Evolutionary conservation across 2,797 vertebrate genomes (phyloP), one percentile per base, ranked within the genome.

Genomic region (Cottoperca gobio): DNA sequence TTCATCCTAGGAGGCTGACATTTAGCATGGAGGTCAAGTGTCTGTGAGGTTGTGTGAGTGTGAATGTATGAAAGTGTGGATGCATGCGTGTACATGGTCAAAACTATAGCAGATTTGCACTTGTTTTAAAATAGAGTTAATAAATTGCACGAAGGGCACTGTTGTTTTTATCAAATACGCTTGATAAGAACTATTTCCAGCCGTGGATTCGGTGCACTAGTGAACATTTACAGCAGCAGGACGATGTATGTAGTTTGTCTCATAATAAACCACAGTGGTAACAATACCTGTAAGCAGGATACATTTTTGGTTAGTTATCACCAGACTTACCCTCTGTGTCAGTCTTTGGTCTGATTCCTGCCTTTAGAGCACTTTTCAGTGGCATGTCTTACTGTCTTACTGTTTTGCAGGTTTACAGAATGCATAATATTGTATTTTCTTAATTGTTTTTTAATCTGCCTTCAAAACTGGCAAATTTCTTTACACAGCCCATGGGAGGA

Each of bases 401-500:
- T n/a, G n/a, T n/a, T n/a, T 28, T 63, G 11, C 10, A 54, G 24
- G 59, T 69, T 33, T 33, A 49, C 11, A 24, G 7, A 54, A 55
- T 48, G 19, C 17, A 65, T 5, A 10, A 2, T 4, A 52, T 42
- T 70, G 39, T 31, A 19, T 46, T 63, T 49, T 60, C 35, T 49
- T 63, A 21, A 28, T 45, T 62, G 60, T 61, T 53, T 48, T 7
- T n/a, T 73, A 78, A 73, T 76, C 28, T 70, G 24, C n/a, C 23
- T 63, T 70, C 39, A 64, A 81, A 79, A 45, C 28, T 65, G 58
- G 21, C 49, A 43, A 17, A 57, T 45, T 21, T 76, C 19, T 70
- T 39, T 40, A 49, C 33, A 58, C 50, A 52, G 49, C 70, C 43
- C 53, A 54, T 53, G 69, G 64, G 76, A 82, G 49, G 23, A 76